Conservation (phyloP, 2,797 vertebrate species). For the Hirundo rustica region DNA sequence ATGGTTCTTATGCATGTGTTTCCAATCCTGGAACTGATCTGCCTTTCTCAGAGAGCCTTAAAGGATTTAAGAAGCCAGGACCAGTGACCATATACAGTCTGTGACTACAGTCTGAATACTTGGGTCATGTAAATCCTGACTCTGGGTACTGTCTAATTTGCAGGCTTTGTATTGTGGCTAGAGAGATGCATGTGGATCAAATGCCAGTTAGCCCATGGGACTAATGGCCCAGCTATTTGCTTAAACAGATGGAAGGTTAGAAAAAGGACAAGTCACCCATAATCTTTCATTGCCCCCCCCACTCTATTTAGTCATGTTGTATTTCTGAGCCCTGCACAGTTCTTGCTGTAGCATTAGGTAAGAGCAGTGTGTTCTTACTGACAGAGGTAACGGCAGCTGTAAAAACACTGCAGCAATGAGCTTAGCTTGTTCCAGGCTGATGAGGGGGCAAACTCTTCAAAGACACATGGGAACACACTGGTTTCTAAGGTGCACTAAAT, state of each 20-base stretch:
- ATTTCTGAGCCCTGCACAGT: background rate
- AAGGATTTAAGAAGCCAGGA: background rate
- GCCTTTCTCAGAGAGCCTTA: background rate
- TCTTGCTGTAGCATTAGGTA: background rate
- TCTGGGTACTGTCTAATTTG: background rate
- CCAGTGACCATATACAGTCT: background rate
- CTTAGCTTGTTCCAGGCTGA: background rate
- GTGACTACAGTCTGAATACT: background rate
- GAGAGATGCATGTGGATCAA: background rate
- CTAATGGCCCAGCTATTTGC: background rate
- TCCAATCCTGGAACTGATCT: background rate
- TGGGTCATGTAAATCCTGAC: background rate
- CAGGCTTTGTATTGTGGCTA: background rate
- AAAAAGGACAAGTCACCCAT: background rate
- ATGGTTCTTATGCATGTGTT: background rate
- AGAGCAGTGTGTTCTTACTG: background rate
- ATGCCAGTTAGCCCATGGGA: background rate
- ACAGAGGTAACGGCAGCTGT: background rate
- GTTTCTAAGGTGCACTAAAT: background rate
- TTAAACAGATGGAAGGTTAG: background rate
- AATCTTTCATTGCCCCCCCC: background rate
- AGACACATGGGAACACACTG: background rate
- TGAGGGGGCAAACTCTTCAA: background rate
- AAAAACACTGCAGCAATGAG: background rate
- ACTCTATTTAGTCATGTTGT: background rate